These are phyloP conservation scores for Indicator indicator DNA, from an alignment of 2,113 vertebrate genomes.

Conservation along the genomic window DNA sequence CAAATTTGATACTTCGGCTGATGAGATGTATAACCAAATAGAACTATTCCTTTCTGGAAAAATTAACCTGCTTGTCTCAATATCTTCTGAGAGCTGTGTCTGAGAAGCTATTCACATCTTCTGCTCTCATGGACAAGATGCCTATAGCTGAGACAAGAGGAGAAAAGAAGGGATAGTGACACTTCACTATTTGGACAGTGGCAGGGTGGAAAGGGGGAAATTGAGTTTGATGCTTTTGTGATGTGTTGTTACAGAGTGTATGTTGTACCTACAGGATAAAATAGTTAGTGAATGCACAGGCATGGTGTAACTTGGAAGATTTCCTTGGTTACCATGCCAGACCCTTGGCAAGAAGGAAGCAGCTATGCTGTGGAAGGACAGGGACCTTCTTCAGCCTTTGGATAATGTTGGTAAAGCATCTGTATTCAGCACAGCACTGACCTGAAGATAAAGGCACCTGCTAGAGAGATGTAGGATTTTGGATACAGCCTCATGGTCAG, in stretches of 20 bases:
- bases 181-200: neutral
- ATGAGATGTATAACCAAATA: neutral
- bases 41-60: neutral
- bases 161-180: neutral
- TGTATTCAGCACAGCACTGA: accelerated
- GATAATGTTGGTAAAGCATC: neutral
- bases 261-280: neutral
- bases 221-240: neutral
- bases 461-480: neutral
- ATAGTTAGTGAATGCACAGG: neutral
- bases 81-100: neutral
- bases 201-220: neutral
- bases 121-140: neutral
- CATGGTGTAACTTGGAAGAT: neutral
- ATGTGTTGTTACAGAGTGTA: neutral
- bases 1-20: neutral
- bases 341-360: neutral
- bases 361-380: neutral
- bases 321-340: neutral
- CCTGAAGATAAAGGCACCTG: neutral
- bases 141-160: neutral
- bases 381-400: neutral
- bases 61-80: neutral
- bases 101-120: neutral
- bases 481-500: neutral